phyloP scores from a whole-genome alignment of 2,797 vertebrate genomes.

The Thalassophryne amazonica region DNA sequence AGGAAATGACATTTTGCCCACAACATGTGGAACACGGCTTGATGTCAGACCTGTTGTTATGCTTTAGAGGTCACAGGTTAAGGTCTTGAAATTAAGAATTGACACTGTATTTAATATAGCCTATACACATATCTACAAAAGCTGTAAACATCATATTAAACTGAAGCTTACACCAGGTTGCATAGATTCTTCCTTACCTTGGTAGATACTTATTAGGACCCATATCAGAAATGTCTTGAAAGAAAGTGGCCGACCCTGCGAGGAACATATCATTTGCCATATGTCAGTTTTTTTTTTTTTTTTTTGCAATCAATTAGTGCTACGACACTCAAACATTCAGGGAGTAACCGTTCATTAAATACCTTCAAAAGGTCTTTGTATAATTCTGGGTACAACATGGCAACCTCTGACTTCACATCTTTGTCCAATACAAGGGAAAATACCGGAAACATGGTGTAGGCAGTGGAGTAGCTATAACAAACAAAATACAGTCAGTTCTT shows the following conservation, averaged over 20 bases:
- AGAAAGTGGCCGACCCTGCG: constrained; percentile 92
- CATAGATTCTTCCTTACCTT: constrained; percentile 82
- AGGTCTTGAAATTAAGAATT: too few species aligned
- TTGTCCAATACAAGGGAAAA: constrained; percentile 98
- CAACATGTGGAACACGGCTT: too few species aligned
- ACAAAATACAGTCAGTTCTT: not conserved
- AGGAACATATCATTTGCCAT: not conserved
- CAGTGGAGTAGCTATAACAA: constrained; percentile 88
- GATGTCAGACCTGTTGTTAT: too few species aligned
- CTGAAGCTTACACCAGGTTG: not conserved
- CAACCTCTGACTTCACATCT: constrained; percentile 97
- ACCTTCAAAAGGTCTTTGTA: constrained; percentile 99
- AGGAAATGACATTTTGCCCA: too few species aligned
- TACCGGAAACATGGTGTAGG: constrained; percentile 99
- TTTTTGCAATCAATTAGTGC: not conserved
- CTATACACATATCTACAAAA: too few species aligned
- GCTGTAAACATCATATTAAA: too few species aligned
- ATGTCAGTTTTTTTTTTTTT: not conserved
- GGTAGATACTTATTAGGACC: constrained; percentile 98
- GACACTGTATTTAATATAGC: too few species aligned
- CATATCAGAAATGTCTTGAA: constrained; percentile 98
- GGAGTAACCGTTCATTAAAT: too few species aligned
- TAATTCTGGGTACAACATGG: constrained; percentile 97
- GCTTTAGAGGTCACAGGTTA: too few species aligned
- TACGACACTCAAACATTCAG: not conserved